phyloP scores from a whole-genome alignment of 2,888 invertebrate species.

The Scaptomyza tumidula region DNA sequence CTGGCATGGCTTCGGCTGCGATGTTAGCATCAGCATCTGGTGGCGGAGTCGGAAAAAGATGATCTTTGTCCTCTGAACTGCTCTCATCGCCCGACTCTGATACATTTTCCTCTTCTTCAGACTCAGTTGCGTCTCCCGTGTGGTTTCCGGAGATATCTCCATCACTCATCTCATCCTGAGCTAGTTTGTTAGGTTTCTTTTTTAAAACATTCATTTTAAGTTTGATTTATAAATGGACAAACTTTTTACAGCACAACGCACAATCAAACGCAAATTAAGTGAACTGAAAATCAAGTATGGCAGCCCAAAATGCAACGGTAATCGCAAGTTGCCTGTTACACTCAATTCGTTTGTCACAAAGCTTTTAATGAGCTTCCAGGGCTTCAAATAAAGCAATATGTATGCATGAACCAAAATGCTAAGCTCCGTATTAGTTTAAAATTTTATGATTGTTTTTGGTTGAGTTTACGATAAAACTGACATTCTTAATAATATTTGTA shows the following conservation, averaged over 20 bases:
- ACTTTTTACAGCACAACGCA: not conserved
- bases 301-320: slow-evolving; percentile 26
- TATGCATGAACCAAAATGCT: not conserved
- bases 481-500: too few relatives aligned
- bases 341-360: not conserved
- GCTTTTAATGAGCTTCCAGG: not conserved
- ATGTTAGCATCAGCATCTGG: slow-evolving; percentile 3
- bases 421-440: too few relatives aligned
- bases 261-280: not conserved
- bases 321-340: not conserved
- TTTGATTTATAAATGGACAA: not conserved
- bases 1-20: not conserved
- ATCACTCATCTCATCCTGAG: not conserved
- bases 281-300: not conserved
- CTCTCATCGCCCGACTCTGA: not conserved
- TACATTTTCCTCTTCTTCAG: not conserved
- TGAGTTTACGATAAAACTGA: too few relatives aligned
- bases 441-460: too few relatives aligned
- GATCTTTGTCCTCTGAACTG: not conserved
- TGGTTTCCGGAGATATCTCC: not conserved
- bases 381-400: not conserved
- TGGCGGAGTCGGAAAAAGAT: slow-evolving; percentile 20
- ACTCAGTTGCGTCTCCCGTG: not conserved
- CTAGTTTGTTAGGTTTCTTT: not conserved
- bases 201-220: not conserved